These are phyloP conservation scores for Apostichopus parvimensis DNA, from an alignment of 35 echinoderm and acorn worm genomes.

Conservation along the genomic window DNA sequence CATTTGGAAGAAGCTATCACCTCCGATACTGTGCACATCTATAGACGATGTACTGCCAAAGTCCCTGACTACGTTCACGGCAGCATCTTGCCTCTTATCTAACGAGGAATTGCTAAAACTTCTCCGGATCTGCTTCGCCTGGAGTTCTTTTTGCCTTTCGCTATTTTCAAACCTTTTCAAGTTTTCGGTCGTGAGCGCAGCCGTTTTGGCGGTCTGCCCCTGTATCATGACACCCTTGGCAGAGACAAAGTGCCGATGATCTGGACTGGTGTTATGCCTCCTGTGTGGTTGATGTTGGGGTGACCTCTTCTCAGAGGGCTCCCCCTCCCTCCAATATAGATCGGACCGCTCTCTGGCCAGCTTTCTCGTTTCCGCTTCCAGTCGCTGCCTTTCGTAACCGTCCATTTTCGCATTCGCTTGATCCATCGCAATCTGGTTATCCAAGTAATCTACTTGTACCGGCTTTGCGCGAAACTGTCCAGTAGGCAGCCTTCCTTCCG, in stretches of 20 bases:
- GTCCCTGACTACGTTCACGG: conserved; percentile 46
- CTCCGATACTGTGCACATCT: conserved; percentile 76
- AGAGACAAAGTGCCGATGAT: conserved; percentile 79
- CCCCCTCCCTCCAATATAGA: conserved; percentile 69
- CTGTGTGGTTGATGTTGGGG: conserved; percentile 60
- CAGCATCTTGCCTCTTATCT: conserved; percentile 58
- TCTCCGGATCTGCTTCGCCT: conserved; percentile 58
- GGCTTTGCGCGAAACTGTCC: conserved; percentile 84
- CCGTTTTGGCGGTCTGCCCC: conserved; percentile 64
- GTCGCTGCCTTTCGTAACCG: conserved; percentile 57
- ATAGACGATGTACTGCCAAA: conserved; percentile 97
- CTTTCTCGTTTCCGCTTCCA: conserved; percentile 43
- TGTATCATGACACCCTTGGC: conserved; percentile 59
- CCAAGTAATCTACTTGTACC: conserved; percentile 74
- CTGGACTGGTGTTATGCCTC: conserved; percentile 91
- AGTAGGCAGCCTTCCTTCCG: conserved; percentile 50
- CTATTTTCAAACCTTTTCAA: conserved; percentile 65
- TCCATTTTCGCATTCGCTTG: conserved; percentile 43
- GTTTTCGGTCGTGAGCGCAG: conserved; percentile 86
- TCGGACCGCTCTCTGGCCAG: conserved; percentile 52
- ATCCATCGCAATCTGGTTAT: conserved; percentile 39
- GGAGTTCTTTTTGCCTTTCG: conserved; percentile 54
- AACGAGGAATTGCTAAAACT: conserved; percentile 96
- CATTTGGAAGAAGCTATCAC: conserved; percentile 98
- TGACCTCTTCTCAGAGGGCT: conserved; percentile 63